These are phyloP conservation scores for Okapia johnstoni DNA, from an alignment of 2,113 vertebrate species.

Conservation along the genomic window DNA sequence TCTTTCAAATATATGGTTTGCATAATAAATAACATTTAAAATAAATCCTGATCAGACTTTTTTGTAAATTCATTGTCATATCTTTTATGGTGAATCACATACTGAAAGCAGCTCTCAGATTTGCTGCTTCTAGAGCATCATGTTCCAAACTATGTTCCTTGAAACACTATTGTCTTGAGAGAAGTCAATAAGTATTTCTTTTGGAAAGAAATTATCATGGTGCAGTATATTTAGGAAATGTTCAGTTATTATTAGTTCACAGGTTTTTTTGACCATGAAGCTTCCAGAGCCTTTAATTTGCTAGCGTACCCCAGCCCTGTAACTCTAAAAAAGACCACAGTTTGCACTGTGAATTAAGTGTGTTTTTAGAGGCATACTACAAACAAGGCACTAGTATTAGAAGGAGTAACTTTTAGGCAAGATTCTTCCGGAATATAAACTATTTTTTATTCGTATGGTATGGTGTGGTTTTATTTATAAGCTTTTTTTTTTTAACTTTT, in stretches of 20 bases:
- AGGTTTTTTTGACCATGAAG: background rate
- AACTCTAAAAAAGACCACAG: background rate
- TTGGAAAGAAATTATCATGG: background rate
- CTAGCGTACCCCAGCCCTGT: background rate
- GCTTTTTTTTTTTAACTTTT: background rate
- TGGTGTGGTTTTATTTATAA: background rate
- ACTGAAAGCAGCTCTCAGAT: background rate
- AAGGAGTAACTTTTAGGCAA: background rate
- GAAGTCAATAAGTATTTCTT: background rate
- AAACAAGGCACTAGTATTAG: background rate
- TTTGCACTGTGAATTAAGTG: background rate
- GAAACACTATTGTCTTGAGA: background rate
- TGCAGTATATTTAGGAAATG: background rate
- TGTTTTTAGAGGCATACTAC: background rate
- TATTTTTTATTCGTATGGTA: background rate
- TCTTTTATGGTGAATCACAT: background rate
- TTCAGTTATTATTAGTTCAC: background rate
- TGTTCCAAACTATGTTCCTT: background rate
- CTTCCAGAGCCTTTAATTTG: background rate
- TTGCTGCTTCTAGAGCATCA: background rate
- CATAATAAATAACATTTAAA: conserved; percentile 27
- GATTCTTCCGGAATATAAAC: background rate
- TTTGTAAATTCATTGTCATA: background rate
- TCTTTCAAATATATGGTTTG: background rate
- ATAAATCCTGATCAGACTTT: background rate